These are phyloP conservation scores for Chlorops oryzae DNA, from an alignment of 1,140 invertebrate species.

Conservation along the genomic window DNA sequence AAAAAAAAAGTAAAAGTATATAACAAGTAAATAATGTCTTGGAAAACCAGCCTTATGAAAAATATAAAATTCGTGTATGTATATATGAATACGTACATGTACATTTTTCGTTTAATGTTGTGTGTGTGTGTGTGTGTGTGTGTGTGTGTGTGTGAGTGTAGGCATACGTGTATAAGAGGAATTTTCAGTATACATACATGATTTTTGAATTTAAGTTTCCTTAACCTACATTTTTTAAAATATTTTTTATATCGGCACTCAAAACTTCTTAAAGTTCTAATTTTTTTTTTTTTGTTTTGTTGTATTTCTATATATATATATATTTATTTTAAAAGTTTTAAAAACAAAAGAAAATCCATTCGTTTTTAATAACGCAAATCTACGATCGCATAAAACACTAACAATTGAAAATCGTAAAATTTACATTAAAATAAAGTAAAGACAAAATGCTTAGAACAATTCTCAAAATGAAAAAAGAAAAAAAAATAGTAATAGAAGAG, in stretches of 20 bases:
- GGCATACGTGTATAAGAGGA: slow-evolving; percentile 22
- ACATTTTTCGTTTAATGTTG: slow-evolving; percentile 15
- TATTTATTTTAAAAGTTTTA: slow-evolving; percentile 33
- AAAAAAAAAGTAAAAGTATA: slow-evolving; percentile 10
- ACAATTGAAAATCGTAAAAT: too few relatives aligned
- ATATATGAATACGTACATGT: slow-evolving; percentile 19
- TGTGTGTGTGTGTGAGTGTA: slow-evolving; percentile 16
- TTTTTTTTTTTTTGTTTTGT: slow-evolving; percentile 12
- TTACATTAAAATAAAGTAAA: slow-evolving; percentile 38
- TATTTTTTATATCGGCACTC: background rate
- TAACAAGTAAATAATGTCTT: slow-evolving; percentile 39
- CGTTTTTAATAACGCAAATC: slow-evolving; percentile 38
- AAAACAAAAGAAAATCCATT: slow-evolving; percentile 41
- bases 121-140: too few relatives aligned
- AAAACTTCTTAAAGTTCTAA: slow-evolving; percentile 2
- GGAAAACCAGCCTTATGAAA: slow-evolving; percentile 48
- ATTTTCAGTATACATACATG: background rate
- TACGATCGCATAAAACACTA: too few relatives aligned
- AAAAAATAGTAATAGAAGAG: slow-evolving; percentile 24
- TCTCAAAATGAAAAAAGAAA: slow-evolving; percentile 14
- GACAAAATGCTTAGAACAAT: slow-evolving; percentile 31
- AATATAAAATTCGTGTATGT: slow-evolving; percentile 18
- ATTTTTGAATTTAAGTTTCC: background rate
- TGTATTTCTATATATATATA: slow-evolving; percentile 17
- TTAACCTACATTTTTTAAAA: background rate